Conservation (phyloP, 1,140 invertebrate species). For the Sinella curviseta region DNA sequence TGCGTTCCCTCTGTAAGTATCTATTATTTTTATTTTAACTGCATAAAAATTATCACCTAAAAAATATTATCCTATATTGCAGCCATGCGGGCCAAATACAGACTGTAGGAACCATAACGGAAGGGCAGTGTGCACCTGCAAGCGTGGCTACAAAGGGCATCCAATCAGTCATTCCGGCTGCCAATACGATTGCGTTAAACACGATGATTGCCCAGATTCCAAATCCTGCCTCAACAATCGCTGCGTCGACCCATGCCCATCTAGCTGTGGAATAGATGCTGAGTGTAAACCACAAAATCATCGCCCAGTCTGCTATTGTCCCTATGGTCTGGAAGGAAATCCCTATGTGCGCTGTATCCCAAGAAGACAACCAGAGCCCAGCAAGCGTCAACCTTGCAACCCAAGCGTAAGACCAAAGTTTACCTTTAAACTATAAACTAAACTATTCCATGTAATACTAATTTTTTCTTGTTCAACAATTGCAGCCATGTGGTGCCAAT, state of each 20-base stretch:
- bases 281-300: constrained; percentile 77
- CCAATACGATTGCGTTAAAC: constrained; percentile 54
- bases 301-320: constrained; percentile 47
- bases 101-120: constrained; percentile 12
- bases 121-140: constrained; percentile 9
- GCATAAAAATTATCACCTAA: neutral
- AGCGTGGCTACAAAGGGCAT: constrained; percentile 35
- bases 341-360: constrained; percentile 34
- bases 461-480: neutral
- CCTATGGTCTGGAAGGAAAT: constrained; percentile 37
- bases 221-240: constrained; percentile 74
- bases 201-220: constrained; percentile 70
- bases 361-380: neutral
- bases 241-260: constrained; percentile 71
- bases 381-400: neutral
- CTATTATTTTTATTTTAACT: neutral
- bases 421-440: neutral
- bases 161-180: constrained; percentile 64
- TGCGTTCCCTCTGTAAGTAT: constrained; percentile 58
- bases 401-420: neutral
- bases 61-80: neutral
- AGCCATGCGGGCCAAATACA: constrained; percentile 16
- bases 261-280: constrained; percentile 76
- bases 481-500: constrained; percentile 28
- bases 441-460: neutral